Percentiles rank a stretch among this genome's conserved stretches.
Conservation (phyloP, 2,888 invertebrate species). For the Ferdinandea cuprea region DNA sequence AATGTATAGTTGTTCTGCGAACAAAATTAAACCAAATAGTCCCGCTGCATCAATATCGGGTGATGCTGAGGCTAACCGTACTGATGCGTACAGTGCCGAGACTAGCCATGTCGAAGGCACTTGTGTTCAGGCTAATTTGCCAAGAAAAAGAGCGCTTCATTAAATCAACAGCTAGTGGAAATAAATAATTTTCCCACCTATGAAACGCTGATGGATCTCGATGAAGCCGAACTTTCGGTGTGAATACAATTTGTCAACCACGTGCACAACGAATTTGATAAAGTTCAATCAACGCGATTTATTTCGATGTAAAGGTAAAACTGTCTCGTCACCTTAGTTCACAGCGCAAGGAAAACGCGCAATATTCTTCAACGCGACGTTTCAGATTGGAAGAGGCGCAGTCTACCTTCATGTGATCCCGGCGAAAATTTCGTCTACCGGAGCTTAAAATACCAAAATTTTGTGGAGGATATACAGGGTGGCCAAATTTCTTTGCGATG, state of each 20-base stretch:
- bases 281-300: conserved; percentile 21
- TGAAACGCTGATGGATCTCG: conserved; percentile 32
- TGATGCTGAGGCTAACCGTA: not conserved
- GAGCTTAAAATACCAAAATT: conserved; percentile 62
- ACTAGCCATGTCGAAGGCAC: not conserved
- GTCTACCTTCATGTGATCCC: not conserved
- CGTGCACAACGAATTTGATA: conserved; percentile 40
- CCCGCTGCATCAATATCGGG: conserved; percentile 3
- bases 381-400: conserved; percentile 32
- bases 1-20: not conserved
- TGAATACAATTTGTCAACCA: conserved; percentile 49
- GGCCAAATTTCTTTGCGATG: conserved; percentile 65
- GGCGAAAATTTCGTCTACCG: conserved; percentile 56
- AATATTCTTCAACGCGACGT: conserved; percentile 49
- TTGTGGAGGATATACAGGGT: conserved; percentile 55
- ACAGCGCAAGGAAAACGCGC: not conserved
- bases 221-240: conserved; percentile 61
- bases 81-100: not conserved
- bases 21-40: conserved; percentile 9
- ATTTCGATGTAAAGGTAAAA: conserved; percentile 63
- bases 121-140: not conserved
- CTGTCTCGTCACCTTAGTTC: conserved; percentile 29
- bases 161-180: conserved; percentile 30
- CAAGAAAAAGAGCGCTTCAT: conserved; percentile 12
- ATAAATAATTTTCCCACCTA: conserved; percentile 31